These are phyloP conservation scores for Illadopsis cleaveri DNA, from an alignment of 2,113 vertebrate genomes.

Conservation along the genomic window DNA sequence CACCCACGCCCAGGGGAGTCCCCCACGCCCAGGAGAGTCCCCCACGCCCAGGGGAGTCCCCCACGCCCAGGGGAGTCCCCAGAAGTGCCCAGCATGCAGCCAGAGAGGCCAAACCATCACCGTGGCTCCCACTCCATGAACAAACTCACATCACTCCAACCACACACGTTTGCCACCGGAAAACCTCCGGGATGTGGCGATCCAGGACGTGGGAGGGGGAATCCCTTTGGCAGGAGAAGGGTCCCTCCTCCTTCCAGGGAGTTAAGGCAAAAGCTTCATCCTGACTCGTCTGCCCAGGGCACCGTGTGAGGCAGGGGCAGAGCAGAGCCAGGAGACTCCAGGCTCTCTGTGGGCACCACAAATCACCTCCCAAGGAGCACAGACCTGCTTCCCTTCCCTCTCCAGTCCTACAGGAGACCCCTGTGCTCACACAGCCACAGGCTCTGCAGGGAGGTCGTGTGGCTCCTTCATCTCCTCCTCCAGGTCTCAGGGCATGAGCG, in stretches of 20 bases:
- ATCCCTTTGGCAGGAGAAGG: neutral
- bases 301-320: accelerated
- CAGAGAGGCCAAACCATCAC: neutral
- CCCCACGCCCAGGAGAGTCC: accelerated
- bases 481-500: accelerated
- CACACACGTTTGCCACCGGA: accelerated
- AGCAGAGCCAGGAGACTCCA: neutral
- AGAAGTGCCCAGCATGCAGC: accelerated
- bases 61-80: neutral
- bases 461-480: neutral
- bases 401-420: neutral
- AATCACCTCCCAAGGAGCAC: neutral
- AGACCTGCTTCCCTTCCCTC: neutral
- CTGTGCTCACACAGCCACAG: accelerated
- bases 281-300: accelerated
- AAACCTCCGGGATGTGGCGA: accelerated
- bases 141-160: neutral
- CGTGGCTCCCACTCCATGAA: neutral
- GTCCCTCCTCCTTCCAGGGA: neutral
- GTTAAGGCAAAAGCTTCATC: slow-evolving; percentile 45
- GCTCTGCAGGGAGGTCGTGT: neutral
- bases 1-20: neutral
- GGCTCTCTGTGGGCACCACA: neutral
- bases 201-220: accelerated
- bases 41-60: accelerated